Percentiles rank a stretch among this genome's conserved stretches.
Conservation (phyloP, 2,113 vertebrate species). For the Chloroceryle aenea region DNA sequence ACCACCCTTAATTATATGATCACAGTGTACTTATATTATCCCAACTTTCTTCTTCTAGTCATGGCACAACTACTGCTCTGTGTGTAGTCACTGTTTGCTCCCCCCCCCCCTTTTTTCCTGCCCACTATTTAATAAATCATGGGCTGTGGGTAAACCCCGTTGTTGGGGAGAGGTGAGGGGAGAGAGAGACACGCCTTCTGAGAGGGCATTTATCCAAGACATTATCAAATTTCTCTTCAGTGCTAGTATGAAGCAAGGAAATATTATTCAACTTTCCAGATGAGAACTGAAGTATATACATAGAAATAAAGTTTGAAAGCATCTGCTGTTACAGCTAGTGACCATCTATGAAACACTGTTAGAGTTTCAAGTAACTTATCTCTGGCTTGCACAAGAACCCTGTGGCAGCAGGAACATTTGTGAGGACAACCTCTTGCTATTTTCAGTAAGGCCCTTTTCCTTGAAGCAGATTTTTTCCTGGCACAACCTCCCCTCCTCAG, state of each 20-base stretch:
- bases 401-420: not conserved
- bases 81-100: not conserved
- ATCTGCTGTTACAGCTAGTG: not conserved
- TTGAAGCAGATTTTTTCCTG: not conserved
- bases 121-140: not conserved
- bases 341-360: not conserved
- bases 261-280: not conserved
- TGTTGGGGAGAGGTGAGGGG: rapidly evolving
- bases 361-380: not conserved
- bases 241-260: not conserved
- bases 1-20: not conserved
- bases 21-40: not conserved
- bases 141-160: not conserved
- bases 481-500: not conserved
- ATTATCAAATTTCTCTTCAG: not conserved
- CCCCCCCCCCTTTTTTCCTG: not conserved
- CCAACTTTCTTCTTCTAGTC: not conserved
- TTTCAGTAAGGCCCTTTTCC: not conserved
- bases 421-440: not conserved
- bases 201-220: not conserved
- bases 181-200: not conserved
- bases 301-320: not conserved
- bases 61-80: not conserved
- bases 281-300: not conserved
- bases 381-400: not conserved